A percentile compares a stretch with the other conserved stretches of the same genome.
These are phyloP conservation scores for Bubalus kerabau DNA, from an alignment of 2,113 vertebrate species.

Conservation along the genomic window DNA sequence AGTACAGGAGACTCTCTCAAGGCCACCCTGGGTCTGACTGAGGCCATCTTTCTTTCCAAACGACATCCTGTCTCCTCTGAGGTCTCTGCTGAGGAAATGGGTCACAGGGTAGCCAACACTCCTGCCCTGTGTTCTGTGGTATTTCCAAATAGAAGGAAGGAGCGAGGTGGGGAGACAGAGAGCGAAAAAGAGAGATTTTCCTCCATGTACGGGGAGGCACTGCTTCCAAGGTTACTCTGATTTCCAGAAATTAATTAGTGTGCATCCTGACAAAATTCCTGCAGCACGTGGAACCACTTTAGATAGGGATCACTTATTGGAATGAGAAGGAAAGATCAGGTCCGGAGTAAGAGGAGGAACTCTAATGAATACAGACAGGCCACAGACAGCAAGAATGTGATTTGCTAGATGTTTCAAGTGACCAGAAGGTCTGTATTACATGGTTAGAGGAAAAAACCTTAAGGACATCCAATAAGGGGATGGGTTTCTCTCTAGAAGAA, in stretches of 20 bases:
- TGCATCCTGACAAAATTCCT: slow-evolving; percentile 1
- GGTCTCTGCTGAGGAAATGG: neutral
- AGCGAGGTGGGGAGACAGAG: neutral
- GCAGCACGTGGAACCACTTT: slow-evolving; percentile 1
- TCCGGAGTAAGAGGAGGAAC: neutral
- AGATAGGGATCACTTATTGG: neutral
- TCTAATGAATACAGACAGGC: neutral
- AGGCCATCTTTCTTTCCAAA: neutral
- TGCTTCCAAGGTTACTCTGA: neutral
- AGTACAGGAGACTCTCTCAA: neutral
- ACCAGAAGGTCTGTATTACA: neutral
- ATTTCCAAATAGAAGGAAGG: neutral
- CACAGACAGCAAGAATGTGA: neutral
- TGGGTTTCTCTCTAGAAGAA: neutral
- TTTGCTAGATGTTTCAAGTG: neutral
- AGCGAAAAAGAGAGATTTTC: neutral
- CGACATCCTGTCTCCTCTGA: neutral
- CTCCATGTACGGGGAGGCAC: neutral
- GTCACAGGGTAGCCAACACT: neutral
- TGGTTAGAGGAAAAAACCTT: neutral
- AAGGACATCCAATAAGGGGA: neutral
- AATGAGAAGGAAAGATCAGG: neutral
- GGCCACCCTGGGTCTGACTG: neutral
- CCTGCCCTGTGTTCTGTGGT: neutral
- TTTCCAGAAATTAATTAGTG: slow-evolving; percentile 19